Percentiles rank a stretch among this genome's conserved stretches.
Evolutionary conservation across 1,140 invertebrate genomes (phyloP).

Genomic region (Copidosoma floridanum): DNA sequence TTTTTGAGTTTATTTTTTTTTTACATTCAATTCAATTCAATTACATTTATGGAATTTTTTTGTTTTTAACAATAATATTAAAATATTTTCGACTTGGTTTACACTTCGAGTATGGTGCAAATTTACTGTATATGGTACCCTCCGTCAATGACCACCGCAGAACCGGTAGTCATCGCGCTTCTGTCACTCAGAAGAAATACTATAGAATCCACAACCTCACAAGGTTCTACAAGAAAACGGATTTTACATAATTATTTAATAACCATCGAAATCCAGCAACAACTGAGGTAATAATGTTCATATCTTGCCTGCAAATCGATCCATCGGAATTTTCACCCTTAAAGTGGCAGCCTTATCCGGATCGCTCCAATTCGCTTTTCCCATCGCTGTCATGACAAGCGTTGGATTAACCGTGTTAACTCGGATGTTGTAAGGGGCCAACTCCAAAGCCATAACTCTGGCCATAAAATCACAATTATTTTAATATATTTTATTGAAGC

Average conservation of each 20-base stretch:
- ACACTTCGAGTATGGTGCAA: too few species aligned
- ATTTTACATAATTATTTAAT: too few species aligned
- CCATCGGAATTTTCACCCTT: neutral
- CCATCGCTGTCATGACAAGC: slow-evolving; percentile 88
- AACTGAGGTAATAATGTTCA: too few species aligned
- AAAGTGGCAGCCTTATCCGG: slow-evolving; percentile 62
- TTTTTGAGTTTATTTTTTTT: too few species aligned
- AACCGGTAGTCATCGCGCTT: slow-evolving; percentile 80
- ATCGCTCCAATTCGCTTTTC: slow-evolving; percentile 76
- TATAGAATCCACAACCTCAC: slow-evolving; percentile 80
- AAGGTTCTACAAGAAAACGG: too few species aligned
- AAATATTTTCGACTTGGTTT: too few species aligned
- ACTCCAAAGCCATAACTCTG: slow-evolving; percentile 79
- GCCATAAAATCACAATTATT: too few species aligned
- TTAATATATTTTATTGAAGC: too few species aligned
- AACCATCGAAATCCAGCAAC: too few species aligned
- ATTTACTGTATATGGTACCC: slow-evolving; percentile 62
- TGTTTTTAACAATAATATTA: too few species aligned
- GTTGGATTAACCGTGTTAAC: slow-evolving; percentile 90
- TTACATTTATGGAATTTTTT: too few species aligned
- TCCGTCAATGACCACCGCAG: slow-evolving; percentile 77
- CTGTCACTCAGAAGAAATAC: slow-evolving; percentile 80
- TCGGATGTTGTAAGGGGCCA: slow-evolving; percentile 80
- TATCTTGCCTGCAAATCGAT: neutral
- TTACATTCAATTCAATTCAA: too few species aligned